phyloP scores from a whole-genome alignment of 2,888 invertebrate genomes.

The Cantharis rustica region DNA sequence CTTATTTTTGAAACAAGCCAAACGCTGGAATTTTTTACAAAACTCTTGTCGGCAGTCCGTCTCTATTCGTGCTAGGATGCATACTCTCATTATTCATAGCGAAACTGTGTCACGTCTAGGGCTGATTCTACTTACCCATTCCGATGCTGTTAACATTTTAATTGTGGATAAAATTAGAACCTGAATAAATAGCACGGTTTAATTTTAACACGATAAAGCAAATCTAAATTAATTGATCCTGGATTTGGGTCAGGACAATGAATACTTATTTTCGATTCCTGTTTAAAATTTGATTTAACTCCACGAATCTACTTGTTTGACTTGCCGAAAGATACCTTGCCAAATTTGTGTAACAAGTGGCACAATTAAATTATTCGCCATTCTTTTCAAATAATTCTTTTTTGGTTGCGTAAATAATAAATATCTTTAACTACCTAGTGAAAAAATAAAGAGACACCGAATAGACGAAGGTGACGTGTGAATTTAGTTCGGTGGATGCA shows the following conservation, averaged over 20 bases:
- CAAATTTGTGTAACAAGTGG: neutral
- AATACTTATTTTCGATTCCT: neutral
- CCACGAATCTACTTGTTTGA: neutral
- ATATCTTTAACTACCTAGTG: neutral
- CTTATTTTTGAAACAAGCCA: too few relatives aligned
- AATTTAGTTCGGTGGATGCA: conserved; percentile 23
- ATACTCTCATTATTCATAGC: neutral
- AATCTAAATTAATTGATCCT: neutral
- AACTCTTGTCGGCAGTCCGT: too few relatives aligned
- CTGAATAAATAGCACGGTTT: neutral
- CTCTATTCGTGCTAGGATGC: neutral
- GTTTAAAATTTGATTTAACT: neutral
- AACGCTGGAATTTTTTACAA: too few relatives aligned
- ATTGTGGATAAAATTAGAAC: neutral
- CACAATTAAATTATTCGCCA: neutral
- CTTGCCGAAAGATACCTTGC: neutral
- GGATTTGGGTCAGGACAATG: neutral
- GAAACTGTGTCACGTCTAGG: neutral
- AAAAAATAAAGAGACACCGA: neutral
- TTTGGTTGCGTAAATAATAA: neutral
- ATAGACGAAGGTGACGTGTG: conserved; percentile 13
- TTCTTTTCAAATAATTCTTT: neutral
- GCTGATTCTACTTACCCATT: neutral
- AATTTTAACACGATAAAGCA: neutral
- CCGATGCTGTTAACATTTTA: neutral